Percentiles rank a stretch among this genome's conserved stretches.
Evolutionary conservation across 30 jellyfish, hydroid and myxozoan species (phyloP).

Genomic region (Hydractinia echinata): DNA sequence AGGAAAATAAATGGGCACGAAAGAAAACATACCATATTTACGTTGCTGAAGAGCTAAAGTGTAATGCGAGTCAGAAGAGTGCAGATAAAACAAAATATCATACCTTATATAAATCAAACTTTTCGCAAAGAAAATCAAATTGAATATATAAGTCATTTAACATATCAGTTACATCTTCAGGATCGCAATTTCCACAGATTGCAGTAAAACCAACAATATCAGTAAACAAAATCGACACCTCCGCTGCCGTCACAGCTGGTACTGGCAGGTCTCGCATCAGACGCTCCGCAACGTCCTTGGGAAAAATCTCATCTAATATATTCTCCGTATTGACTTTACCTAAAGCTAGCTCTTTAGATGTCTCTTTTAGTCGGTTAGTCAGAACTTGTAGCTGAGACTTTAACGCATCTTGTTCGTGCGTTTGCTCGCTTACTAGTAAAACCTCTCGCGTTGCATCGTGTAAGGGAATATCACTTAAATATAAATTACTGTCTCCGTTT

Average conservation of each 20-base stretch:
- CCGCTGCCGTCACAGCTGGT: constrained; percentile 46
- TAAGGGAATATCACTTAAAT: constrained; percentile 42
- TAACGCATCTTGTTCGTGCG: constrained; percentile 30
- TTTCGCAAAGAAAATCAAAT: constrained; percentile 40
- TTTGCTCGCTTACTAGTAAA: constrained; percentile 37
- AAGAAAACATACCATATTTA: no score
- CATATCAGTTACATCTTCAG: constrained; percentile 53
- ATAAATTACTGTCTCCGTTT: constrained; percentile 42
- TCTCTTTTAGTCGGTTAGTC: constrained; percentile 44
- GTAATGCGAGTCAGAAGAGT: not conserved
- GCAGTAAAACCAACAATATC: constrained; percentile 56
- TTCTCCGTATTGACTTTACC: constrained; percentile 39
- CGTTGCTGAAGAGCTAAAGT: no score
- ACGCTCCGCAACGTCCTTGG: constrained; percentile 45
- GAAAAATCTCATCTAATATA: constrained; percentile 41
- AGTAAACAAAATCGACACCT: constrained; percentile 38
- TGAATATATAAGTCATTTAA: constrained; percentile 24
- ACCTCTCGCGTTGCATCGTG: constrained; percentile 59
- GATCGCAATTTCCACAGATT: constrained; percentile 43
- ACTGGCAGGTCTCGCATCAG: constrained; percentile 48
- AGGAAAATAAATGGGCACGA: no score
- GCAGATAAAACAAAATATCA: not conserved
- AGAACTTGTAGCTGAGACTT: constrained; percentile 38
- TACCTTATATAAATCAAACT: constrained; percentile 42
- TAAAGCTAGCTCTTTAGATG: constrained; percentile 42